These are phyloP conservation scores for Dione vanillae DNA, from an alignment of 2,888 invertebrate species.

Conservation along the genomic window DNA sequence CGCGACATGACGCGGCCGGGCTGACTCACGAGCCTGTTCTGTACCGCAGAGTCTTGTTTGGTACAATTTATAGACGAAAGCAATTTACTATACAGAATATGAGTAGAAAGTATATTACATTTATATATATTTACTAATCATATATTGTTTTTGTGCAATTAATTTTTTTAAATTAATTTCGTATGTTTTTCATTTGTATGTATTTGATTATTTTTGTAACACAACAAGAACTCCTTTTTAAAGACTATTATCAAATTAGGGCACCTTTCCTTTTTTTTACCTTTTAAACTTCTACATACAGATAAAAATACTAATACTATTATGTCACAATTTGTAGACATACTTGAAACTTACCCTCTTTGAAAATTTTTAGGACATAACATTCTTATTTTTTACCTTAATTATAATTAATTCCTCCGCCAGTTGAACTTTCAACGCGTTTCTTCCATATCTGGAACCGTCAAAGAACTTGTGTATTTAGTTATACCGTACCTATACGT, in stretches of 20 bases:
- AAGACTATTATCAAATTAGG: too few relatives aligned
- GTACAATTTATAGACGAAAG: conserved; percentile 51
- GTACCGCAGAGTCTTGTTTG: conserved; percentile 67
- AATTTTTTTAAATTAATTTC: too few relatives aligned
- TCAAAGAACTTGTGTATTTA: conserved; percentile 33
- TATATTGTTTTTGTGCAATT: too few relatives aligned
- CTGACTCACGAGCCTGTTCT: conserved; percentile 77
- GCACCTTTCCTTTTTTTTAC: too few relatives aligned
- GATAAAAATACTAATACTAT: too few relatives aligned
- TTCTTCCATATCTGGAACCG: conserved; percentile 19
- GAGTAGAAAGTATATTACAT: too few relatives aligned
- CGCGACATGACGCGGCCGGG: conserved; percentile 58
- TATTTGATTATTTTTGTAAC: too few relatives aligned
- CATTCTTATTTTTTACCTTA: background rate
- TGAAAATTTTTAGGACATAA: background rate
- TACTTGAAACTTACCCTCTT: background rate
- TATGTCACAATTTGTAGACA: background rate
- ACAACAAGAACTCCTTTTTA: too few relatives aligned
- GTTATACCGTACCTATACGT: conserved; percentile 37
- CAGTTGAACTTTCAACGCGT: conserved; percentile 9
- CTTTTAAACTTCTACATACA: too few relatives aligned
- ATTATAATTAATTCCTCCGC: background rate
- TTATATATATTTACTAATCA: too few relatives aligned
- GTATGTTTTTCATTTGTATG: too few relatives aligned
- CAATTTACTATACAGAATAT: too few relatives aligned